Evolutionary conservation across 1,140 invertebrate genomes (phyloP), one percentile per base, ranked within the genome.

Genomic region (Dolichoris vasculosae): DNA sequence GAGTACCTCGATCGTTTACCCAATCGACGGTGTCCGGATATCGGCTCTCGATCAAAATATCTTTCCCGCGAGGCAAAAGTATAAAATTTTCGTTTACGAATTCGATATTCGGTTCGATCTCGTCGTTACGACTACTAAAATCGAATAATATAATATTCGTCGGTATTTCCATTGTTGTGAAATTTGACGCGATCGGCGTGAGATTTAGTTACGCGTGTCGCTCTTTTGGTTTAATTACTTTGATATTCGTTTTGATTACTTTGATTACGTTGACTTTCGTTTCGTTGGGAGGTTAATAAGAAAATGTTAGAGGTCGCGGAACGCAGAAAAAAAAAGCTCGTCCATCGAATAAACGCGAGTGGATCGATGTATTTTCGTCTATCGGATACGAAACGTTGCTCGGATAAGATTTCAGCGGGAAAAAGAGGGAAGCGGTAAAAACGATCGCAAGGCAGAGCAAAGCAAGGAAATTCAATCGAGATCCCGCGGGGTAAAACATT

Each of bases 371-470:
- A 59, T 59, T 69, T 43, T 75, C 20, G 11, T 9, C 11, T 32
- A 26, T 17, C 75, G 30, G 2, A 1, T 2, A 32, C 75, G 64
- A 81, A 80, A 55, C 38, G 63, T 7, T 69, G 83, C 67, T 23
- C 75, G 55, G 75, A 77, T 79, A 79, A 63, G 20, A 79, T 79
- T 78, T 79, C 51, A 79, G 0, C 75, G 38, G 13, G 38, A 77
- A 46, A 4, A 59, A 17, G 48, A 40, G 48, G 26, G 71, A 81
- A 76, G 88, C 77, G 77, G 76, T 87, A 89, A 86, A 83, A 85
- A 88, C 87, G 88, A 87, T 87, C 87, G 86, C 87, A 88, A 83
- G 88, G 89, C 90, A 89, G 90, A 88, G 91, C 13, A 55, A 30
- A 55, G n/a, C n/a, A n/a, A n/a, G 46, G 46, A 51, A 35, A 77